Evolutionary conservation across 2,888 invertebrate species (phyloP).

Genomic region (Thecocarcelia acutangulata): DNA sequence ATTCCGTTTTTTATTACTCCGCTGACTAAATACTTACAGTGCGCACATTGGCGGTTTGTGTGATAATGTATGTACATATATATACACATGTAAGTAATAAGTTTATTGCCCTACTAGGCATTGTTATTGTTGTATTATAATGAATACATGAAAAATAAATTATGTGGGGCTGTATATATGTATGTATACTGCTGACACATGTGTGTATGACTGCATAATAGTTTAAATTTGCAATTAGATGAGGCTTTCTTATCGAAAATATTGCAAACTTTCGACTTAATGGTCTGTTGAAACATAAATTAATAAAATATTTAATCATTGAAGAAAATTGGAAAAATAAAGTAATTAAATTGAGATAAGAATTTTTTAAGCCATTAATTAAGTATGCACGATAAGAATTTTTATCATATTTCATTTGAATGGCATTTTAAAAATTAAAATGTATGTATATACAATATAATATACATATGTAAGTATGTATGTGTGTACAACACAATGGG

Average conservation of each 20-base stretch:
- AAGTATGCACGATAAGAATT: background rate
- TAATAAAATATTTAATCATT: constrained; percentile 24
- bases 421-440: background rate
- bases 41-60: no score
- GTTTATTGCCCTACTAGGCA: no score
- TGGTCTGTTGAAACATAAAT: constrained; percentile 17
- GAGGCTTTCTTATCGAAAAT: constrained; percentile 51
- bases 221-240: background rate
- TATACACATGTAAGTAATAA: background rate
- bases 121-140: no score
- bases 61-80: background rate
- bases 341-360: constrained; percentile 13
- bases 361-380: background rate
- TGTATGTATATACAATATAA: background rate
- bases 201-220: no score
- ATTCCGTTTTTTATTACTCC: no score
- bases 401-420: background rate
- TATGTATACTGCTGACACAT: no score
- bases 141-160: no score
- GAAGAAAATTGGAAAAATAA: constrained; percentile 11
- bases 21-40: no score
- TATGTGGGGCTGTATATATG: no score
- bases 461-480: background rate
- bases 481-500: no score
- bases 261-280: constrained; percentile 50